Evolutionary conservation across 2,888 invertebrate species (phyloP).

Genomic region (Hetaerina titia): DNA sequence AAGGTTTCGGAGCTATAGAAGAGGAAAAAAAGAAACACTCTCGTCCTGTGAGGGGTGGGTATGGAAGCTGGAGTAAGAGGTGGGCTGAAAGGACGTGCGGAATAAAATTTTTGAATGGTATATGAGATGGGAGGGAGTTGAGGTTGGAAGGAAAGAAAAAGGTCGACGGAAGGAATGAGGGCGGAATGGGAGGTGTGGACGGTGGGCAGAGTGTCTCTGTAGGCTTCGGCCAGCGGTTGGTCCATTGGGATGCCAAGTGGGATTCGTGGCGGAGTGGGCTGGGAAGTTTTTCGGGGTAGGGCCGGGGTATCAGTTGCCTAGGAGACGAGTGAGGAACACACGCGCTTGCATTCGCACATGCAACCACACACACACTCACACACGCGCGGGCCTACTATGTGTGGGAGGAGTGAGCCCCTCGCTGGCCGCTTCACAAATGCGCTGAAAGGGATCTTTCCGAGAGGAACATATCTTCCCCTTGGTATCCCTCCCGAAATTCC

Average conservation of each 20-base stretch:
- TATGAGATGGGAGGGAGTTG: not conserved
- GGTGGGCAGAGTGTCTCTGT: too few relatives aligned
- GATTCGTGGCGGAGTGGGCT: not conserved
- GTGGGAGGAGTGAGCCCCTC: not conserved
- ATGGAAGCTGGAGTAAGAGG: not conserved
- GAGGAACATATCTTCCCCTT: not conserved
- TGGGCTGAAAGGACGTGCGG: not conserved
- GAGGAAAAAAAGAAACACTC: not conserved
- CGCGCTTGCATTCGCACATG: not conserved
- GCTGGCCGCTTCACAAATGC: not conserved
- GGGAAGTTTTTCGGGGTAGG: not conserved
- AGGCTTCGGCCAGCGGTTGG: not conserved
- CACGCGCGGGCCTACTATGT: too few relatives aligned
- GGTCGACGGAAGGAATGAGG: too few relatives aligned
- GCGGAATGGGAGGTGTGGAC: too few relatives aligned
- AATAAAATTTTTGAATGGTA: not conserved
- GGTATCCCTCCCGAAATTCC: not conserved
- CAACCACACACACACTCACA: not conserved
- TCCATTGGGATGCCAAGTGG: not conserved
- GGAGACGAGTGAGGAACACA: not conserved
- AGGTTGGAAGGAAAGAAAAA: not conserved
- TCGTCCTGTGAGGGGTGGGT: not conserved
- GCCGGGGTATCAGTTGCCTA: not conserved
- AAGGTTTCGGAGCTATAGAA: too few relatives aligned
- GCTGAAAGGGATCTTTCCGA: conserved; percentile 8